Conservation (phyloP, 2,113 vertebrate genomes). For the Leptosomus discolor region DNA sequence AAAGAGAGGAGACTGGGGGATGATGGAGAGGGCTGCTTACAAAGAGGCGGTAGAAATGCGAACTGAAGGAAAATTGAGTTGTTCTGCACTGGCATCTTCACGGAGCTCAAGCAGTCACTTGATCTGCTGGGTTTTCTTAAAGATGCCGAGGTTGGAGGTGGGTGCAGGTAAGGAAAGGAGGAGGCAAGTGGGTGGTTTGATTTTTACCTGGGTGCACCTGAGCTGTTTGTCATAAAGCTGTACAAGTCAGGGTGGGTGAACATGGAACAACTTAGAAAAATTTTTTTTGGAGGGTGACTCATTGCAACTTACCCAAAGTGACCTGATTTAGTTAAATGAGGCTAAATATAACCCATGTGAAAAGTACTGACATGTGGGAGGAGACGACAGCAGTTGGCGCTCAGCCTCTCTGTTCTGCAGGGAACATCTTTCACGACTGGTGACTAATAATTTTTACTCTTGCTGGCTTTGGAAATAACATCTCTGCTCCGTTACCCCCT, state of each 20-base stretch:
- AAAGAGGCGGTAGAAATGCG: background rate
- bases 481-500: background rate
- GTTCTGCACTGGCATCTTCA: background rate
- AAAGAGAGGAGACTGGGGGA: background rate
- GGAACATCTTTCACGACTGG: slow-evolving; percentile 12
- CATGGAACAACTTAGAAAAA: background rate
- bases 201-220: slow-evolving; percentile 2
- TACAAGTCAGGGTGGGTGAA: background rate
- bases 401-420: slow-evolving; percentile 35
- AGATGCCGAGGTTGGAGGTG: background rate
- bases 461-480: slow-evolving; percentile 28
- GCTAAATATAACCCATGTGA: slow-evolving; percentile 63
- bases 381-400: background rate
- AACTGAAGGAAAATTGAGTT: background rate
- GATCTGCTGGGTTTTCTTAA: background rate
- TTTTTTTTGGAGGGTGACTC: slow-evolving; percentile 39
- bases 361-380: slow-evolving; percentile 55
- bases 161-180: background rate
- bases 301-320: slow-evolving; percentile 58
- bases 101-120: background rate
- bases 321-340: slow-evolving; percentile 66
- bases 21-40: background rate
- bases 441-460: slow-evolving; percentile 35
- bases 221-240: background rate
- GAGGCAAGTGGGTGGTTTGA: background rate